Conservation (phyloP, 2,113 vertebrate species). For the Balaenoptera acutorostrata region DNA sequence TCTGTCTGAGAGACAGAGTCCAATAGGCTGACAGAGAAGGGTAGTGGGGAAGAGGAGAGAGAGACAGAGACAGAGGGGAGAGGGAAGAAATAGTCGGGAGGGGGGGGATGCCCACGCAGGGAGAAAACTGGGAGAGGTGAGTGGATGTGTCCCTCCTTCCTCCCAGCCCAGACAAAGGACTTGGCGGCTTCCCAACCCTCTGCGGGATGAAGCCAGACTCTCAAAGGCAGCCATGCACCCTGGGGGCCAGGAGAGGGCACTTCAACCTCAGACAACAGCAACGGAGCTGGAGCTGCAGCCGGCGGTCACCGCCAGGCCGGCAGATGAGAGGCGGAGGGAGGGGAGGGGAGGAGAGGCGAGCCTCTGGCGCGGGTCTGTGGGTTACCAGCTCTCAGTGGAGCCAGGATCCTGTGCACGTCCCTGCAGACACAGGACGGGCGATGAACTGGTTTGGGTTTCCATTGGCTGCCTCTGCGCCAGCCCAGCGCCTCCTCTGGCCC, state of each 20-base stretch:
- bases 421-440: background rate
- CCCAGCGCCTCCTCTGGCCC: background rate
- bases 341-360: background rate
- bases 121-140: background rate
- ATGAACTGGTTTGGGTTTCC: background rate
- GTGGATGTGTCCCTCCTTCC: background rate
- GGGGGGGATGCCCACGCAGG: background rate
- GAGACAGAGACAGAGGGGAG: background rate
- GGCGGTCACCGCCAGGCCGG: background rate
- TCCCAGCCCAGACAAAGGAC: constrained; percentile 29
- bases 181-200: background rate
- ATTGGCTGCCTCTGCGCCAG: background rate
- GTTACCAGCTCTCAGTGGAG: background rate
- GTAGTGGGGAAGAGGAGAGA: background rate
- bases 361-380: background rate
- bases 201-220: background rate
- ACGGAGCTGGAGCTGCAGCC: background rate
- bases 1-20: background rate
- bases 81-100: background rate
- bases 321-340: background rate
- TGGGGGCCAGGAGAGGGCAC: constrained; percentile 84
- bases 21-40: background rate
- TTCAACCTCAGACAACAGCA: constrained; percentile 78
- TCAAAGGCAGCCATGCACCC: constrained; percentile 37
- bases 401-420: background rate